Percentiles rank a stretch among this genome's conserved stretches.
phyloP scores from a whole-genome alignment of 2,888 invertebrate species.

The Phytoseiulus persimilis region DNA sequence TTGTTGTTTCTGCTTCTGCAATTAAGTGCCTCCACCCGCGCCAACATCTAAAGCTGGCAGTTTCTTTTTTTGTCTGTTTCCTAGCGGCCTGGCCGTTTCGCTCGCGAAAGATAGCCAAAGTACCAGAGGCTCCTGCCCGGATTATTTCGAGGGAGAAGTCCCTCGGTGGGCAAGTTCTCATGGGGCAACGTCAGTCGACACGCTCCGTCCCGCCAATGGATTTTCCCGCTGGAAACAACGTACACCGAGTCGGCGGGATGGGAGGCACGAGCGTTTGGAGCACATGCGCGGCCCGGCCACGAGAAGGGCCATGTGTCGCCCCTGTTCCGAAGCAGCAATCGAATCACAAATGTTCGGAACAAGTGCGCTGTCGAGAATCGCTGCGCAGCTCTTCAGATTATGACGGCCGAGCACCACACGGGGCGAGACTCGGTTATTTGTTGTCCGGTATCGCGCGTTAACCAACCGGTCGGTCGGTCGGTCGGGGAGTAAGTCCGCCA shows the following conservation, averaged over 20 bases:
- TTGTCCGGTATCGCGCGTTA: not conserved
- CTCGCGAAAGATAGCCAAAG: not conserved
- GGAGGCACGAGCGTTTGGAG: too few species aligned
- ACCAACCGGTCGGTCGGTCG: not conserved
- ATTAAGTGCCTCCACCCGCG: not conserved
- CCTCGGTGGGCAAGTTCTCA: too few species aligned
- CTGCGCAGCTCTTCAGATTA: not conserved
- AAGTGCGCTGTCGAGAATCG: not conserved
- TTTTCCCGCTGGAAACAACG: too few species aligned
- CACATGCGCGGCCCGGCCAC: too few species aligned
- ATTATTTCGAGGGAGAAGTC: not conserved
- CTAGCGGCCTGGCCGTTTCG: not conserved
- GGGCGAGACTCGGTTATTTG: not conserved
- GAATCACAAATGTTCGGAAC: too few species aligned
- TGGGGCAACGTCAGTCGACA: too few species aligned
- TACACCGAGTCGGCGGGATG: too few species aligned
- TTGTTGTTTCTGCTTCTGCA: constrained; percentile 5
- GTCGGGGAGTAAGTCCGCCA: not conserved
- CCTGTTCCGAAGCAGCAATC: too few species aligned
- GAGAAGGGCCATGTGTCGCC: too few species aligned
- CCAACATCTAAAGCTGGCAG: not conserved
- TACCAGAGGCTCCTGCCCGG: not conserved
- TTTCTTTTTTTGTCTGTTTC: constrained; percentile 5
- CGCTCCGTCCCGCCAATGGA: too few species aligned
- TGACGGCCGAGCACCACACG: too few species aligned